These are phyloP conservation scores for Scytalopus superciliaris DNA, from an alignment of 2,113 vertebrate genomes.

Conservation along the genomic window DNA sequence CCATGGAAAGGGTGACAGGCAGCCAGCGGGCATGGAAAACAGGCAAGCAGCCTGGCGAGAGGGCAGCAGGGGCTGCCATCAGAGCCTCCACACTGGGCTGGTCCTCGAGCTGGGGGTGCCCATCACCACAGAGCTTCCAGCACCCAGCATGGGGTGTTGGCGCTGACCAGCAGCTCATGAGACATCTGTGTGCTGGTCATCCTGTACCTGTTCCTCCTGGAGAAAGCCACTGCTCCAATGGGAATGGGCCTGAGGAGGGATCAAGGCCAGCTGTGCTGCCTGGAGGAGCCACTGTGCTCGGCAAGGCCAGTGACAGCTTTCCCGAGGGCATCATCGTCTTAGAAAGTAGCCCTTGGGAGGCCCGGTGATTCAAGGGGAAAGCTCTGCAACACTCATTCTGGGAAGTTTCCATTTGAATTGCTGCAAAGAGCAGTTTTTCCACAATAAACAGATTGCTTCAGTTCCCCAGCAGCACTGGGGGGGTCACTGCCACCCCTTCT, in stretches of 20 bases:
- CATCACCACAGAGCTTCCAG: background rate
- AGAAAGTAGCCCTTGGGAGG: background rate
- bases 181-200: accelerated
- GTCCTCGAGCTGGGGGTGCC: background rate
- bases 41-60: accelerated
- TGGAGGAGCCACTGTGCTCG: background rate
- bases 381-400: slow-evolving; percentile 57
- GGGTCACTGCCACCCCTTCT: background rate
- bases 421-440: slow-evolving; percentile 62
- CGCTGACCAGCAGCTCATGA: background rate
- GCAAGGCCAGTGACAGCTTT: background rate
- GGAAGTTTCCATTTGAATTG: slow-evolving; percentile 66
- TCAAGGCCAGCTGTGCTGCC: accelerated
- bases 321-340: slow-evolving; percentile 7
- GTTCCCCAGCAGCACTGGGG: slow-evolving; percentile 27
- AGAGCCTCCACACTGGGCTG: accelerated
- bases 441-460: slow-evolving; percentile 62
- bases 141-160: accelerated
- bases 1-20: background rate
- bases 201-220: accelerated
- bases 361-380: slow-evolving; percentile 54
- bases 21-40: background rate
- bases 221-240: accelerated
- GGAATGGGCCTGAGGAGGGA: background rate
- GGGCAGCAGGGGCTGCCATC: background rate